Conservation (phyloP, 2,797 vertebrate genomes). For the Borostomias antarcticus region DNA sequence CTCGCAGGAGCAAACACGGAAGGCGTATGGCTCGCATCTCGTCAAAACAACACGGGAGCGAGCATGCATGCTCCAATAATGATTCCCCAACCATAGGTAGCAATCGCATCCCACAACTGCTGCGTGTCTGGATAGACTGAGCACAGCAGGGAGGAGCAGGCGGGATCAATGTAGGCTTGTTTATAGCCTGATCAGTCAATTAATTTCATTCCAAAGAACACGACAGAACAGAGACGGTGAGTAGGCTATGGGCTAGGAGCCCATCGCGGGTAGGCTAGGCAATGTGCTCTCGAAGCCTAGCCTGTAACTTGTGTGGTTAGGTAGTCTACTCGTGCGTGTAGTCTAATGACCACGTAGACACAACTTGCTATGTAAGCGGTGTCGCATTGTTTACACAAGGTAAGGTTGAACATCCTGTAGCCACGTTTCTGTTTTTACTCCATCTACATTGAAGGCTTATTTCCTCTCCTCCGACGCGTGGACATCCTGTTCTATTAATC, state of each 20-base stretch:
- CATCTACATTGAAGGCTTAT: slow-evolving; percentile 53
- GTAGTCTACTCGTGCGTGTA: slow-evolving; percentile 9
- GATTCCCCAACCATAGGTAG: slow-evolving; percentile 51
- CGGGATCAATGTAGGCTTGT: not conserved
- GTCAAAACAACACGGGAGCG: slow-evolving; percentile 78
- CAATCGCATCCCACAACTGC: slow-evolving; percentile 39
- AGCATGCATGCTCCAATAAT: slow-evolving; percentile 67
- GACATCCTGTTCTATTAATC: slow-evolving; percentile 34
- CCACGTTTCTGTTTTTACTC: slow-evolving; percentile 49
- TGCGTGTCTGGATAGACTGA: slow-evolving; percentile 39
- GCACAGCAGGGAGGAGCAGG: slow-evolving; percentile 26
- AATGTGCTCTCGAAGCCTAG: too few relatives aligned
- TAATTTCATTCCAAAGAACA: slow-evolving; percentile 49
- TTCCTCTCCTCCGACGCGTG: slow-evolving; percentile 56
- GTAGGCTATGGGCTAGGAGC: slow-evolving; percentile 53
- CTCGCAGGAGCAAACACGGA: slow-evolving; percentile 34
- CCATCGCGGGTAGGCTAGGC: slow-evolving; percentile 43
- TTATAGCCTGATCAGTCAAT: slow-evolving; percentile 28
- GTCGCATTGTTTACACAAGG: slow-evolving; percentile 26
- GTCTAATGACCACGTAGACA: not conserved
- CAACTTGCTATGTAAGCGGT: not conserved
- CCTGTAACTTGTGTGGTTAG: slow-evolving; percentile 61
- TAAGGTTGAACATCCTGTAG: slow-evolving; percentile 2
- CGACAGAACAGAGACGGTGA: slow-evolving; percentile 62
- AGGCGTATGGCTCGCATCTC: slow-evolving; percentile 50